phyloP scores from a whole-genome alignment of 1,140 invertebrate genomes.

The Trichoplusia ni region DNA sequence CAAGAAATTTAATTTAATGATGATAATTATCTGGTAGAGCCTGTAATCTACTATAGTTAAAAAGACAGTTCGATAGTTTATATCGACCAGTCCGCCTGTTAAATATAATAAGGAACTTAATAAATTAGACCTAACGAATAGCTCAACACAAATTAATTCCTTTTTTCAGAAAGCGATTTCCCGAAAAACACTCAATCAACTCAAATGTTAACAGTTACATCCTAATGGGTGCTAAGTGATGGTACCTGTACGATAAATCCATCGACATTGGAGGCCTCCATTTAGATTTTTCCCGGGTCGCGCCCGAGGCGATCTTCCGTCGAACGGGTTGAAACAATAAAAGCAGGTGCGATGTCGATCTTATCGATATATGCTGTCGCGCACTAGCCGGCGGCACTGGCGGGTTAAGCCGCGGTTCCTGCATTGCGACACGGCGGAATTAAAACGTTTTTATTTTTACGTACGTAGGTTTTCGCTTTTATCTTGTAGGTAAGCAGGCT shows the following conservation, averaged over 20 bases:
- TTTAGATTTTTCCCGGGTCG: conserved; percentile 25
- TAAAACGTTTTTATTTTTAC: conserved; percentile 30
- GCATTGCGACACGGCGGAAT: conserved; percentile 32
- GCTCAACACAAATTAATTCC: too few relatives aligned
- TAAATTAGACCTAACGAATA: too few relatives aligned
- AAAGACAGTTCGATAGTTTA: too few relatives aligned
- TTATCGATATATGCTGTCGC: conserved; percentile 69
- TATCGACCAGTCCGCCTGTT: too few relatives aligned
- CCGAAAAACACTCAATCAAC: not conserved
- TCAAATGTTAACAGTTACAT: not conserved
- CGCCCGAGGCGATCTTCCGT: conserved; percentile 22
- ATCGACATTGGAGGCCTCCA: conserved; percentile 20
- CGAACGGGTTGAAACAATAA: conserved; percentile 59
- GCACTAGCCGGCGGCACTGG: conserved; percentile 40
- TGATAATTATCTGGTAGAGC: too few relatives aligned
- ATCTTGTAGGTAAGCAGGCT: not conserved
- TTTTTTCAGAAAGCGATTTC: too few relatives aligned
- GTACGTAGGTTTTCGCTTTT: conserved; percentile 19
- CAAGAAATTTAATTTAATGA: too few relatives aligned
- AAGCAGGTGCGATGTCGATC: conserved; percentile 54
- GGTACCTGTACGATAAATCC: not conserved
- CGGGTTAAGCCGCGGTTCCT: conserved; percentile 38
- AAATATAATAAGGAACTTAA: too few relatives aligned
- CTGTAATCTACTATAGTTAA: too few relatives aligned
- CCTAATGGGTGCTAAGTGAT: conserved; percentile 20